Base-by-base conservation (phyloP, 2,113 vertebrate species). In the Odontesthes bonariensis region DNA sequence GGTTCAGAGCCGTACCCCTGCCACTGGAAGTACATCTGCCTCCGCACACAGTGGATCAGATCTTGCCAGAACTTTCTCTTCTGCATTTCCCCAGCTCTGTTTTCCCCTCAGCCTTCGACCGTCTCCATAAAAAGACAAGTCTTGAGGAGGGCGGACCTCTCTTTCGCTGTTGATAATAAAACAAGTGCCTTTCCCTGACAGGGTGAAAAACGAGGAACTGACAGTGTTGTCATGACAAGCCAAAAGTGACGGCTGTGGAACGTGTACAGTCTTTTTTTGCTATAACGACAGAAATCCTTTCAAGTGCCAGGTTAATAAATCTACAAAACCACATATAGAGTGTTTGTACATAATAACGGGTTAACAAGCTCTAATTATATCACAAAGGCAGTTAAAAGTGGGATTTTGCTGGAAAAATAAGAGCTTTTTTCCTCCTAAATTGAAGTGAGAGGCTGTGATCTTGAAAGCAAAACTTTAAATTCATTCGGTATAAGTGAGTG, bases 111-210 rank as follows among this genome's bases (percentile, higher is more conserved):
- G 72, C 75, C 82, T 72, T 81, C 69, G 9, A 67, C 53, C 61
- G 77, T 85, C 83, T 86, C 91, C 89, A 90, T 91, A 92, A 92
- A 92, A 92, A 91, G 91, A 85, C 86, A 92, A 87, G 83, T 73
- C 88, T 77, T 40, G 32, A 62, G 70, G 77, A 80, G 82, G 89
- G 73, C 77, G 79, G 86, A 70, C 82, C 86, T 82, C 71, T 83
- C 72, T 27, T 78, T 73, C 22, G 49, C 63, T 89, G 88, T 87
- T 88, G 84, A 85, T 88, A 86, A 89, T 92, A 91, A 91, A 92
- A 82, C 79, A 85, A 87, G 81, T 70, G 82, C 78, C 79, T 77
- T 69, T 76, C 73, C 54, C 76, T 58, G 82, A 84, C 84, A n/a
- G 61, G 42, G 65, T 71, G 71, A 81, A 77, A 77, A 79, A 81